phyloP scores from a whole-genome alignment of 1,140 invertebrate species.

The Cyphomyrmex costatus region DNA sequence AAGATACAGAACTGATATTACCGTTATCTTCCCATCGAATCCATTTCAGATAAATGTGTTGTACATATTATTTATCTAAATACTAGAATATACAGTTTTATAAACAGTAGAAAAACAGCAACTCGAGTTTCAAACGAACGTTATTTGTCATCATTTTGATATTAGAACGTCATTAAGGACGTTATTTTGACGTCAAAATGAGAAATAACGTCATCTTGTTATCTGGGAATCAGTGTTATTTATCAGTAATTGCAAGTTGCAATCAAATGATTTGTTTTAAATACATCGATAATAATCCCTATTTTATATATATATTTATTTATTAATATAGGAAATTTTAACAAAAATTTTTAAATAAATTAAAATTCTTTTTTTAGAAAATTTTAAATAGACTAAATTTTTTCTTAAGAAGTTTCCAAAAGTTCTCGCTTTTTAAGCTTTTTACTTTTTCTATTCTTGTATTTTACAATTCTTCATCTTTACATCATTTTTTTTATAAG shows the following conservation, averaged over 20 bases:
- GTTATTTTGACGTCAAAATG: too few relatives aligned
- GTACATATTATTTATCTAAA: background rate
- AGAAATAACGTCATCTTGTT: too few relatives aligned
- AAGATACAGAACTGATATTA: constrained; percentile 25
- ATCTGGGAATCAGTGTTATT: background rate
- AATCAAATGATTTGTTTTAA: background rate
- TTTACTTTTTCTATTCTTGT: background rate
- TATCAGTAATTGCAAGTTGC: background rate
- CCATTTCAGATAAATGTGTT: background rate
- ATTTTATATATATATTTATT: background rate
- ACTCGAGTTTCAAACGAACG: too few relatives aligned
- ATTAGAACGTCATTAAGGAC: too few relatives aligned
- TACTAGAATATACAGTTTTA: constrained; percentile 13
- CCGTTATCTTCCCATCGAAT: constrained; percentile 12
- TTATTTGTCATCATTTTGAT: too few relatives aligned
- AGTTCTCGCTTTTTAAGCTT: background rate
- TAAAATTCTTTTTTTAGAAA: too few relatives aligned
- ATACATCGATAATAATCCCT: background rate
- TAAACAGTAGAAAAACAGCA: background rate
- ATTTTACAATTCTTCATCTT: constrained; percentile 1
- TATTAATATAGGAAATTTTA: background rate
- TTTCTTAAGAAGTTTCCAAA: background rate
- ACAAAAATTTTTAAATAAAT: too few relatives aligned
- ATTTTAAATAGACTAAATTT: background rate
- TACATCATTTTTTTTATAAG: background rate